Base-by-base conservation (phyloP, 2,888 invertebrate genomes). In the Bembecia ichneumoniformis region DNA sequence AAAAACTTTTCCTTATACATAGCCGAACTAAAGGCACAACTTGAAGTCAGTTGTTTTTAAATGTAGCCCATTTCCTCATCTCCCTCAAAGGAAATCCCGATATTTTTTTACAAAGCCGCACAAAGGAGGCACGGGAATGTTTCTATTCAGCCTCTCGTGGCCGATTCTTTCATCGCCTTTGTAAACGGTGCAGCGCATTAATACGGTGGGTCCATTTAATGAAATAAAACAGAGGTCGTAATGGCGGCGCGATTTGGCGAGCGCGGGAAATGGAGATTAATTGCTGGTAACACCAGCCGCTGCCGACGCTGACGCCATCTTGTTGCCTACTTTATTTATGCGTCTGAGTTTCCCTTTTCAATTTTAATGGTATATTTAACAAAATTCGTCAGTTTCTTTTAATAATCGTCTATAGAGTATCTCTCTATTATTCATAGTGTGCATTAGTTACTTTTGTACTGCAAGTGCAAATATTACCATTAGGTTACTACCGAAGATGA, bases 251-350 rank as follows among this genome's bases (percentile, higher is more conserved):
- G 79, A 82, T 82, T 81, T 79, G 76, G 74, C 75, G 76, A 75
- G 74, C 76, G 77, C 71, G 73, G 78, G 71, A 77, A 84, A 84
- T 83, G 77, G 82, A 87, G 81, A 86, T 82, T 83, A 82, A 86
- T 84, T 71, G 73, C 73, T 74, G 74, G 79, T 68, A 79, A 75
- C 78, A 78, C 77, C 73, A 68, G 71, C 69, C 66, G 67, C 63
- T 62, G 65, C 67, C 64, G 62, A 59, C 62, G 60, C 58, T 58
- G 66, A 63, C 68, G 74, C 77, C 78, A 77, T 81, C 78, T 83
- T 77, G 73, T 77, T 74, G 66, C 68, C 67, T 63, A 66, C 66
- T 75, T 74, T 82, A 80, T 79, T 79, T 75, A 80, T 78, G 73
- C 70, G 72, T 71, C 67, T 69, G 40, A 40, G 40, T 40, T 40